phyloP scores from a whole-genome alignment of 2,888 invertebrate genomes.

The Drosophila putrida region DNA sequence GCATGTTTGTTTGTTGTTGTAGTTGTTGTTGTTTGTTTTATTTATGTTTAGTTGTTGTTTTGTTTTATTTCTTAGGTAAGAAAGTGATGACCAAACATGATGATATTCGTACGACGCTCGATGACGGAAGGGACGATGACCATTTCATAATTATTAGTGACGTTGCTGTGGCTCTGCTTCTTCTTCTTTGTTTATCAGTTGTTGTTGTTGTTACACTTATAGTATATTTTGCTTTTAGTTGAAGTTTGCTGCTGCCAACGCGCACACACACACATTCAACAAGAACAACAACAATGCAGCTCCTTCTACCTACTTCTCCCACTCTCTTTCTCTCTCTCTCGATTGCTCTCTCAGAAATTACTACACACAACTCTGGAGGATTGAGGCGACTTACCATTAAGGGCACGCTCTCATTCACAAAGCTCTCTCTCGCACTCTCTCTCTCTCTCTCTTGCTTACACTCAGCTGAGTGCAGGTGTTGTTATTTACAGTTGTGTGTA shows the following conservation, averaged over 20 bases:
- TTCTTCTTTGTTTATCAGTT: conserved; percentile 36
- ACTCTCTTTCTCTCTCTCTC: background rate
- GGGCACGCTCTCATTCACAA: conserved; percentile 29
- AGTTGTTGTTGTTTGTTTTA: conserved; percentile 12
- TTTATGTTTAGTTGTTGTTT: conserved; percentile 28
- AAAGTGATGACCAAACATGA: conserved; percentile 69
- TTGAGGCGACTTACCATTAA: conserved; percentile 42
- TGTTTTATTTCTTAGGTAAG: conserved; percentile 62
- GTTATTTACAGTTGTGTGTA: conserved; percentile 57
- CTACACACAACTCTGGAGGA: conserved; percentile 35
- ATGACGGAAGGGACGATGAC: conserved; percentile 77
- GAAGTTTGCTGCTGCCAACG: conserved; percentile 36
- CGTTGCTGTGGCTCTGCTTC: conserved; percentile 52
- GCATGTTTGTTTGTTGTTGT: conserved; percentile 6
- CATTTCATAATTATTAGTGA: conserved; percentile 58
- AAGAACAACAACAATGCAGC: conserved; percentile 47
- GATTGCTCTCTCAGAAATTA: background rate
- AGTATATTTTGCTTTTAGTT: conserved; percentile 61
- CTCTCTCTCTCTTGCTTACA: background rate
- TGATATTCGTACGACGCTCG: conserved; percentile 67
- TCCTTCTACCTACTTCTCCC: background rate
- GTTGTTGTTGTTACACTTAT: conserved; percentile 60
- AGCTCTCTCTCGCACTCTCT: conserved; percentile 9
- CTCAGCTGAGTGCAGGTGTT: conserved; percentile 30
- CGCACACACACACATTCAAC: conserved; percentile 42